Conservation (phyloP, 1,140 invertebrate genomes). For the Drosophila saltans region DNA sequence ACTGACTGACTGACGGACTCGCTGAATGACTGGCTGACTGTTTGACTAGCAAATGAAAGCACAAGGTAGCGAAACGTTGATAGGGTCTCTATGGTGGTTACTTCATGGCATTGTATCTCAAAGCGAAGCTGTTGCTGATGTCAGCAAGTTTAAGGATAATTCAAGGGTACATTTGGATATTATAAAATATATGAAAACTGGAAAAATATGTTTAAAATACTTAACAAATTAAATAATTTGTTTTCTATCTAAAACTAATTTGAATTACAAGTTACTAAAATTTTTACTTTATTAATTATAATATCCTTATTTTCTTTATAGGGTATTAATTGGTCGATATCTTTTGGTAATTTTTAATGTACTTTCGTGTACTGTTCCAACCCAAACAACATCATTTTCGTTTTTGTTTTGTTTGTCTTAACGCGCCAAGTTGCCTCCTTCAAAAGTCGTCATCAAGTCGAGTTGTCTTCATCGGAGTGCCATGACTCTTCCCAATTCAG, state of each 20-base stretch:
- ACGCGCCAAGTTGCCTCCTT: constrained; percentile 38
- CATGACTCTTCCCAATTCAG: no score
- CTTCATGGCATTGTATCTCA: constrained; percentile 15
- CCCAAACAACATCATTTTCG: not conserved
- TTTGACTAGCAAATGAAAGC: constrained; percentile 13
- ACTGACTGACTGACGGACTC: not conserved
- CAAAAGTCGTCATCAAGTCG: constrained; percentile 9
- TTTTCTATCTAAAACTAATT: no score
- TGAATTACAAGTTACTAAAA: no score
- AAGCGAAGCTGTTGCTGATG: constrained; percentile 30
- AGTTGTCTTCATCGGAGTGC: not conserved
- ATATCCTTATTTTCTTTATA: no score
- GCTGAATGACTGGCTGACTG: constrained; percentile 13
- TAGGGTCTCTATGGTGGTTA: constrained; percentile 19
- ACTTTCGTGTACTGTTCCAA: not conserved
- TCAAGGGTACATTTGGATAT: constrained; percentile 12
- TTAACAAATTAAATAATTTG: no score
- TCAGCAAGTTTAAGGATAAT: constrained; percentile 26
- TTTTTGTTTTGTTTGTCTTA: constrained; percentile 50
- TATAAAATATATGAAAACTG: no score
- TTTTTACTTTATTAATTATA: no score
- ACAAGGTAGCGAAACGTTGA: constrained; percentile 1
- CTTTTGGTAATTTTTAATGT: not conserved
- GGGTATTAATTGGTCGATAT: not conserved
- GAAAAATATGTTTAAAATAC: no score